Percentiles rank a stretch among this genome's conserved stretches.
Conservation (phyloP, 2,113 vertebrate species). For the Campylorhamphus procurvoides region DNA sequence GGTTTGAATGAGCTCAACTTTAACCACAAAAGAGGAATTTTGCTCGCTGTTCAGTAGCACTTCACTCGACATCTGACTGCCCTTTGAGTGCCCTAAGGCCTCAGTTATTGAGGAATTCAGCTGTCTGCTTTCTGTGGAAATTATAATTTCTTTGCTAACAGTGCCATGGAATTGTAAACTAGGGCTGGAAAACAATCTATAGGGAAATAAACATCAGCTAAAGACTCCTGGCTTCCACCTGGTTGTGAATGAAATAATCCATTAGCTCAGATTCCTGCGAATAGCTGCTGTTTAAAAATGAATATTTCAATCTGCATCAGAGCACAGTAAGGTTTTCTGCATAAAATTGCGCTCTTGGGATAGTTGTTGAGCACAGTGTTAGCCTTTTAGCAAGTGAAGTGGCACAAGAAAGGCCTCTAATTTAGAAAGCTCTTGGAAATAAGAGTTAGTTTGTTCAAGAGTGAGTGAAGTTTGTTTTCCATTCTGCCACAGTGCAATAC, state of each 20-base stretch:
- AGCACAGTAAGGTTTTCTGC: neutral
- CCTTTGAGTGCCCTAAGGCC: neutral
- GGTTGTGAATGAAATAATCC: neutral
- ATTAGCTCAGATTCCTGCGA: neutral
- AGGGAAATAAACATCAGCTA: neutral
- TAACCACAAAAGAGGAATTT: neutral
- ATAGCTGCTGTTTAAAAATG: neutral
- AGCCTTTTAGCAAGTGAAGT: neutral
- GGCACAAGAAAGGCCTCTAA: neutral
- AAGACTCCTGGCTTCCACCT: neutral
- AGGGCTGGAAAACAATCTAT: neutral
- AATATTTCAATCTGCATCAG: neutral
- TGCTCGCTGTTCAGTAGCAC: neutral
- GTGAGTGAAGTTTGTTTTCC: neutral
- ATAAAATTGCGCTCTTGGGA: neutral
- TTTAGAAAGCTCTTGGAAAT: neutral
- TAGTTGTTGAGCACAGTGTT: neutral
- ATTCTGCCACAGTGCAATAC: neutral
- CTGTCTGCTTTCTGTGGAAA: neutral
- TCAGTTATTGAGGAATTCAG: neutral
- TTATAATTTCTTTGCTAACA: neutral
- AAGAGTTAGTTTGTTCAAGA: neutral
- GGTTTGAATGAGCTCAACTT: neutral
- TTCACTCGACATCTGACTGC: neutral
- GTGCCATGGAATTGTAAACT: neutral